Base-by-base conservation (phyloP, 2,797 vertebrate species). In the Glossophaga mutica region DNA sequence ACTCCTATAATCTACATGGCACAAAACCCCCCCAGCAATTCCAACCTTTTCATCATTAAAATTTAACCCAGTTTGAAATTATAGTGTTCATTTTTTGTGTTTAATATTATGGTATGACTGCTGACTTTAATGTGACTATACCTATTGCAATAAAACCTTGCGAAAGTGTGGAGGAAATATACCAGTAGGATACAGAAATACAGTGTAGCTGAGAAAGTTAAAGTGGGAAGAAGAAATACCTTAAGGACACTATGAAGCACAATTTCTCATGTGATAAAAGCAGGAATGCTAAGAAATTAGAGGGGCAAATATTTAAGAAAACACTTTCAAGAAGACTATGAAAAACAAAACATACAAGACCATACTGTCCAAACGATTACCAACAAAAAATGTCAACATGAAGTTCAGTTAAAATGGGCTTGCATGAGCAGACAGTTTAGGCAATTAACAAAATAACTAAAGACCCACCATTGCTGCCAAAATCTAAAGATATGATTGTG, bases 401-500 rank as follows among this genome's bases (percentile, higher is more conserved):
- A 42, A 90, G 12, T 83, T 67, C 26, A 55, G n/a, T 50, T 89
- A 44, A 94, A 73, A 70, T 57, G 44, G 26, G 18, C 24, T 50
- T 67, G 9, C 4, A 81, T 29, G 59, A 94, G 44, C 39, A 94
- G 24, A 46, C 10, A 92, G 6, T 84, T 91, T 59, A 95, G 15
- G 83, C 19, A 22, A 86, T 67, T 70, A 94, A 79, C 39, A 88
- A 83, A 94, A 48, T 87, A 98, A 98, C 95, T 39, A 26, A 74
- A 96, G 95, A 98, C 99, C 48, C 95, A 99, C 99, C 99, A 92
- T 99, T 98, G 96, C 97, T 98, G 98, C 98, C 98, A 97, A 99
- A 99, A 97, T 99, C 99, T 98, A 99, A 98, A 70, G 99, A 98
- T 97, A 99, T 99, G 97, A 99, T 99, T 32, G 99, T 99, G 98